Conservation (phyloP, 2,113 vertebrate species). For the Rhodinocichla rosea region DNA sequence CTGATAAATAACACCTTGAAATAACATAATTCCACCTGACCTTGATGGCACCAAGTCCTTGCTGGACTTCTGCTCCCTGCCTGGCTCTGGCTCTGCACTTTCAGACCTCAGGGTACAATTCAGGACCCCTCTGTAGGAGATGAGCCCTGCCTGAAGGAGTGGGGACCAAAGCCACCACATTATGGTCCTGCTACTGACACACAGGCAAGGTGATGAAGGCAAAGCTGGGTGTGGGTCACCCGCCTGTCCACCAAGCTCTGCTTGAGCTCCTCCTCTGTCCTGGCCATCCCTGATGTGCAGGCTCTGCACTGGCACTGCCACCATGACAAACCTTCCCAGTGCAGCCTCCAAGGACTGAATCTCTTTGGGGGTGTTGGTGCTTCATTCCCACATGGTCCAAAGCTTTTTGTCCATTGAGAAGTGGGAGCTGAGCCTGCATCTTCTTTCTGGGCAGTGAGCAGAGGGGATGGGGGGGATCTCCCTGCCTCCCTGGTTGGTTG, state of each 20-base stretch:
- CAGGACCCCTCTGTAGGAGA: not conserved
- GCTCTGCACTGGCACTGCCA: not conserved
- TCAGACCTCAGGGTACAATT: not conserved
- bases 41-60: not conserved
- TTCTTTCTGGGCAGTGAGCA: not conserved
- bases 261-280: not conserved
- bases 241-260: not conserved
- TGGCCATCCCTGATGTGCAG: not conserved
- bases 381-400: not conserved
- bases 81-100: not conserved
- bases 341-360: not conserved
- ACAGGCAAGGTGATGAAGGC: not conserved
- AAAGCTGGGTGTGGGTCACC: not conserved
- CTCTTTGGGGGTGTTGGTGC: not conserved
- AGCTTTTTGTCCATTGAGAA: not conserved
- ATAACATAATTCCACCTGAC: not conserved
- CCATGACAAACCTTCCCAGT: not conserved
- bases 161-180: not conserved
- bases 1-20: constrained; percentile 33
- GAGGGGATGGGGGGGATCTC: fast-evolving
- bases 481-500: not conserved
- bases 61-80: not conserved
- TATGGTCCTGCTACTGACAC: not conserved
- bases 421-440: not conserved
- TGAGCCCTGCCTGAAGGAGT: not conserved